A percentile compares a stretch with the other conserved stretches of the same genome.
Conservation (phyloP, 2,113 vertebrate species). For the Aspidoscelis tigris region DNA sequence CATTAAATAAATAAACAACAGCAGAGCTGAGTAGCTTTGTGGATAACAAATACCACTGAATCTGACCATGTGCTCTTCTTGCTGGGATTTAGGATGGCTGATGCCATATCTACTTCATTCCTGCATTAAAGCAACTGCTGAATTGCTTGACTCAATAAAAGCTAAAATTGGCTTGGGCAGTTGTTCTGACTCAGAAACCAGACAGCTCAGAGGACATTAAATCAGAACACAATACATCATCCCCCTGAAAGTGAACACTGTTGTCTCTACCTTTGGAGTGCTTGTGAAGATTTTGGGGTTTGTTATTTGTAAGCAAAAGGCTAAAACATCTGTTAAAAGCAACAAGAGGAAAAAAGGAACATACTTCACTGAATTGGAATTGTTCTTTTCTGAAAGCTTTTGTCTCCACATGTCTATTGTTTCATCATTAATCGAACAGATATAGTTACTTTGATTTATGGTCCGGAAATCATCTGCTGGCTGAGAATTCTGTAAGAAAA, state of each 20-base stretch:
- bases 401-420: slow-evolving; percentile 91
- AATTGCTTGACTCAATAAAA: neutral
- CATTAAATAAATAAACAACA: too few species aligned
- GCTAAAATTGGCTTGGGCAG: neutral
- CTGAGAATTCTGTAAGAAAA: slow-evolving; percentile 79
- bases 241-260: neutral
- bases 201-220: neutral
- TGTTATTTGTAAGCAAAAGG: neutral
- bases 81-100: neutral
- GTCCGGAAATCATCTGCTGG: slow-evolving; percentile 91
- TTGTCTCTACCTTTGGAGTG: neutral
- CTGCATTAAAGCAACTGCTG: neutral
- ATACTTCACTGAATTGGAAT: slow-evolving; percentile 90
- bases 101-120: too few species aligned
- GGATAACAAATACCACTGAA: neutral
- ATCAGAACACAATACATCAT: neutral
- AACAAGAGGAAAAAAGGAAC: slow-evolving; percentile 61
- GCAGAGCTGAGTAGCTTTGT: neutral
- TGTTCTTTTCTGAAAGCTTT: slow-evolving; percentile 88
- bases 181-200: neutral
- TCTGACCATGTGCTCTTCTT: neutral
- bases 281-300: neutral
- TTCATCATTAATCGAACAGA: slow-evolving; percentile 89
- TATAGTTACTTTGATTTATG: slow-evolving; percentile 84
- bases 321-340: slow-evolving; percentile 29